Base-by-base conservation (phyloP, 2,797 vertebrate species). In the Urophycis tenuis region DNA sequence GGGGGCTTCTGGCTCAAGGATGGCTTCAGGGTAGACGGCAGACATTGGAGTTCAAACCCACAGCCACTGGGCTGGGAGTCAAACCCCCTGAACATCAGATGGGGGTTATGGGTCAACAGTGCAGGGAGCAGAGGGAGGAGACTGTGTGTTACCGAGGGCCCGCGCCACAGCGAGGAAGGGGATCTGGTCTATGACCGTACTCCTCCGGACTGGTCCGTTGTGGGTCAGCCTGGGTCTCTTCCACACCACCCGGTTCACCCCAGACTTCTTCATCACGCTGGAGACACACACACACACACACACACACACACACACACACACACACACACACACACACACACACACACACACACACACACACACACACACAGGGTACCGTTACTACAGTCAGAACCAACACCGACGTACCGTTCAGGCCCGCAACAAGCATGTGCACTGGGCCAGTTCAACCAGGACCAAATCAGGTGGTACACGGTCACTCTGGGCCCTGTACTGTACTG, bases 261-360 rank as follows among this genome's bases (percentile, higher is more conserved):
- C 98, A 0, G 97, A 99, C 85, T 99, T 99, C 88, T 99, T 99
- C 93, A 99, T 97, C 31, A 99, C 96, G 7, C 98, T 99, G 36
- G 31, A 82, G 78, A 75, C 9, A 73, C n/a, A 79, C 67, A 79
- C 17, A 5, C 3, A 31, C 67, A 49, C 45, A 49, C 45, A 49
- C 36, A 34, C 33, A 34, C 33, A 7, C 33, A 34, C 33, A 34
- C 33, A 7, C 33, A 34, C 33, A 7, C 33, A 7, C 33, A 34
- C 33, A 7, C 33, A 7, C 33, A 34, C 33, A 34, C 33, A 7
- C 33, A 34, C 33, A 34, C 33, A 34, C 33, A 34, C 33, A 34
- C 33, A 34, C 33, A 34, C 33, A 34, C 33, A 34, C 33, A 34
- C 33, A 34, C 33, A 34, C 33, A 34, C 33, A 34, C 33, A 34